Base-by-base conservation (phyloP, 2,113 vertebrate species). In the Ceratotherium simum region DNA sequence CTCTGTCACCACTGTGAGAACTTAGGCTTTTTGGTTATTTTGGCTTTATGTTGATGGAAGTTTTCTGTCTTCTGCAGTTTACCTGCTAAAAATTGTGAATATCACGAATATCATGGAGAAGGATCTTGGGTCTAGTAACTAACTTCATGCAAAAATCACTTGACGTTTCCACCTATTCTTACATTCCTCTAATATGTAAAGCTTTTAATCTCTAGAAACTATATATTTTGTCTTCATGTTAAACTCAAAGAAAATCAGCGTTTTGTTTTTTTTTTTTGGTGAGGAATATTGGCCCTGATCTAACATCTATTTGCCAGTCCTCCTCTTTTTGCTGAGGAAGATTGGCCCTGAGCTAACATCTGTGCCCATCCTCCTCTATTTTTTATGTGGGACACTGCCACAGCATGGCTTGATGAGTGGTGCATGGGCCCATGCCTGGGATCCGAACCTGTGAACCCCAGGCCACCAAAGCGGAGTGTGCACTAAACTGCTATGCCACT, bases 191-290 rank as follows among this genome's bases (percentile, higher is more conserved):
- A 29, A 27, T 67, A 72, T 87, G 65, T 80, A 69, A n/a, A 83
- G n/a, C 60, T 84, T 86, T 69, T 85, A 46, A 76, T 91, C 14
- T 82, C n/a, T 72, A 46, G 8, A 54, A 29, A 10, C 20, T 95
- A 4, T 91, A 23, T 91, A 65, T 86, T 95, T 89, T 96, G 21
- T 81, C 18, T 73, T 93, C 67, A 60, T 95, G 51, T 95, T 93
- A 79, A 85, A 51, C 67, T 85, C 31, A 54, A 51, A 67, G 42
- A 29, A 82, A 82, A 82, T 64, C 25, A 82, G 25, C 80, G 4
- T 39, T 39, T 39, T n/a, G n/a, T n/a, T 39, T 39, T 39, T 39
- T 39, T 39, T 39, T 39, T 39, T 39, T 39, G 39, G 4, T 39
- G 39, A 39, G 39, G 39, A 39, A 39, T 39, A 39, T 39, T 39